Conservation (phyloP, 2,113 vertebrate genomes). For the Solea senegalensis region DNA sequence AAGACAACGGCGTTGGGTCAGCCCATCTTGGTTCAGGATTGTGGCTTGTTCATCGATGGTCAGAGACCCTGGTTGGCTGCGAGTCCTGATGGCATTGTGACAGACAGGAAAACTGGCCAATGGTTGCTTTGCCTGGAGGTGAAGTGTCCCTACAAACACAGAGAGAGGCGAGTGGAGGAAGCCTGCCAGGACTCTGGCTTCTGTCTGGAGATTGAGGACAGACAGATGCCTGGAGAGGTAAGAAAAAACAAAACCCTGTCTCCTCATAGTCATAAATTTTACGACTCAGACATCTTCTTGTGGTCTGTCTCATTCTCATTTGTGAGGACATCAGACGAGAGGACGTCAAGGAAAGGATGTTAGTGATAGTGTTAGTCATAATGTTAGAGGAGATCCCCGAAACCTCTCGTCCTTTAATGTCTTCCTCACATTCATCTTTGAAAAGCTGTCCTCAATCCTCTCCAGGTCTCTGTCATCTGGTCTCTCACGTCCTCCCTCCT, state of each 20-base stretch:
- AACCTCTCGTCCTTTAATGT: not conserved
- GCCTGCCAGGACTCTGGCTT: constrained; percentile 83
- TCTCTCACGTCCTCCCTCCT: not conserved
- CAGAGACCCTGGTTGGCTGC: constrained; percentile 83
- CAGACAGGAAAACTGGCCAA: constrained; percentile 64
- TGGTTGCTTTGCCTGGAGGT: constrained; percentile 82
- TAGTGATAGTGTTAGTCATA: too few species aligned
- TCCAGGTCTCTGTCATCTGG: not conserved
- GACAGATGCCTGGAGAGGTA: not conserved
- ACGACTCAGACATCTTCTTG: not conserved
- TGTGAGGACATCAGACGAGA: too few species aligned
- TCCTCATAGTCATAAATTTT: not conserved
- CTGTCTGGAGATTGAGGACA: constrained; percentile 76
- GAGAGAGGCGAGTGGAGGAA: constrained; percentile 68
- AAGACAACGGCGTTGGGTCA: constrained; percentile 59
- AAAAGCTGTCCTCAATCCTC: not conserved
- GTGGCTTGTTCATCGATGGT: constrained; percentile 83
- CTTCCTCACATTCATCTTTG: not conserved
- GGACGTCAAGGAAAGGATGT: too few species aligned
- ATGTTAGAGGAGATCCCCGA: not conserved
- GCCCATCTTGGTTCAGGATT: constrained; percentile 73
- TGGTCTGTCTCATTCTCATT: not conserved
- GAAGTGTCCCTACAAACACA: constrained; percentile 88
- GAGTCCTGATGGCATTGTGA: constrained; percentile 85
- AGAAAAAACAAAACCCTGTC: not conserved